Evolutionary conservation across 2,113 vertebrate species (phyloP).

Genomic region (Leptosomus discolor): DNA sequence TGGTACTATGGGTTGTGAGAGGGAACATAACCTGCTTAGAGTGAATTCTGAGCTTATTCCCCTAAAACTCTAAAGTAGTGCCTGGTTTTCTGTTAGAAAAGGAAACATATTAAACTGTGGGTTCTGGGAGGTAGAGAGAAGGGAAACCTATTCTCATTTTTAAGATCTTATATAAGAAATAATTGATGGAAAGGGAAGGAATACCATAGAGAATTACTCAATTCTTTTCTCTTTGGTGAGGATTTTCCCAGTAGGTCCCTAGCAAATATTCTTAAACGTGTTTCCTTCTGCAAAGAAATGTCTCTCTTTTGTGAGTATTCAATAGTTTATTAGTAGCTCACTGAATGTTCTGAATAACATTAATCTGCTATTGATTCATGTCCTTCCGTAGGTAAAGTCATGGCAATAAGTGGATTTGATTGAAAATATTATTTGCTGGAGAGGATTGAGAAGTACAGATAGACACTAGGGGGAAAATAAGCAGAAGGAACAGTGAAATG

Average conservation of each 20-base stretch:
- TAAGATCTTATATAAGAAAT: not conserved
- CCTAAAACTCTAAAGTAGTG: not conserved
- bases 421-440: conserved; percentile 9
- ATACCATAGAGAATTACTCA: not conserved
- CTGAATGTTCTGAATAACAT: not conserved
- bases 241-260: not conserved
- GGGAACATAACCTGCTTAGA: not conserved
- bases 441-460: not conserved
- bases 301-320: not conserved
- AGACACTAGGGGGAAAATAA: not conserved
- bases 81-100: not conserved
- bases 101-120: not conserved
- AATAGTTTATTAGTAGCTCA: not conserved
- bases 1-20: not conserved
- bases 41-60: not conserved
- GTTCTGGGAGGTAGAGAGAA: not conserved
- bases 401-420: not conserved
- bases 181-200: not conserved
- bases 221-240: not conserved
- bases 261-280: not conserved
- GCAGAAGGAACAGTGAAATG: not conserved
- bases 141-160: not conserved
- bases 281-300: not conserved
- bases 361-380: not conserved
- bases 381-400: not conserved